Base-by-base conservation (phyloP, 2,888 invertebrate species). In the Limulus polyphemus region DNA sequence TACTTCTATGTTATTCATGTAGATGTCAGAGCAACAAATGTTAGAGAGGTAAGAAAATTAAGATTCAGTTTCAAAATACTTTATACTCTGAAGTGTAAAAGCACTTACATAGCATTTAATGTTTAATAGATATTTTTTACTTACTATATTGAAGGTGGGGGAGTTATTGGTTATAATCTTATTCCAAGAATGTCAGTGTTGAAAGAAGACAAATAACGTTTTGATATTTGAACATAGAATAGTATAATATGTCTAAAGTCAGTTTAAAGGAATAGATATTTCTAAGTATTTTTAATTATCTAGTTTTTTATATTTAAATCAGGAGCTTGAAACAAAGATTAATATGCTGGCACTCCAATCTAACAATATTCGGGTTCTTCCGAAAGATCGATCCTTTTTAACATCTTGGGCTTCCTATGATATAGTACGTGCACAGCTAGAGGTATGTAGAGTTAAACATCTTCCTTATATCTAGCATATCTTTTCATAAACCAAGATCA, bases 1-100 rank as follows among this genome's bases (percentile, higher is more conserved):
- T 68, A 68, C 62, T 56, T 62, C 50, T 71, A 70, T 57, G 67
- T 70, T 47, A 58, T 71, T 55, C 71, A 71, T 59, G 67, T 70
- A 11, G 69, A 71, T 60, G 54, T 16, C 9, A 16, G 65, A 13
- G 57, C 62, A 12, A 47, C 49, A n/a, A 51, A 52, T 4, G 46
- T 61, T 2, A 63, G 60, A 60, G 49, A 60, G 14, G 63, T 63
- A 55, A 58, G 55, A 14, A 14, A 10, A n/a, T 13, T 51, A n/a
- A n/a, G n/a, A 2, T 16, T 16, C 49, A 57, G 10, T 48, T 32
- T 16, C 13, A 13, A 57, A 49, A 13, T 50, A 49, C 12, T 5
- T 32, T 32, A 1, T 32, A 32, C 32, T 2, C 3, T 32, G 32
- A 32, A 32, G 7, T 32, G 32, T 32, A 32, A 32, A 32, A 32